Percentiles rank a stretch among this genome's conserved stretches.
These are phyloP conservation scores for Hexactinellida sp. DNA, from an alignment of 37 sponge, comb jelly and placozoan genomes.

Conservation along the genomic window DNA sequence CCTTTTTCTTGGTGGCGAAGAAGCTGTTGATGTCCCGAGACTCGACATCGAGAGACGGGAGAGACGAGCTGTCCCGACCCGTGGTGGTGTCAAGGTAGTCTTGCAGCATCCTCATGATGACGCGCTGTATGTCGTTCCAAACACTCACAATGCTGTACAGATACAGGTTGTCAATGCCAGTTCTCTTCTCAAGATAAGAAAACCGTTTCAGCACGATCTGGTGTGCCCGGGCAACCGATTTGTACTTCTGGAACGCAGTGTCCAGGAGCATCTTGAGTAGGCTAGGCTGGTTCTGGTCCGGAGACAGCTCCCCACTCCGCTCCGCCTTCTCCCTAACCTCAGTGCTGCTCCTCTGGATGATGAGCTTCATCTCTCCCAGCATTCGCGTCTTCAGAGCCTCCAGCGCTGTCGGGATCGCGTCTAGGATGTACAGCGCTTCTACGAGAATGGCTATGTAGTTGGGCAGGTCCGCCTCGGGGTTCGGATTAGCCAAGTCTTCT, in stretches of 20 bases:
- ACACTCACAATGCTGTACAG: background rate
- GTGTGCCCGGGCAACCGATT: constrained; percentile 73
- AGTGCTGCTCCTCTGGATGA: background rate
- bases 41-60: background rate
- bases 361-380: background rate
- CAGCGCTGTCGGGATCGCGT: constrained; percentile 37
- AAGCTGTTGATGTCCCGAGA: background rate
- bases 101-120: background rate
- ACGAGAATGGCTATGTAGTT: constrained; percentile 56
- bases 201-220: constrained; percentile 35
- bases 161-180: background rate
- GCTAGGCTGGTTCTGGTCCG: constrained; percentile 40
- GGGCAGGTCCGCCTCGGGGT: constrained; percentile 47
- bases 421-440: constrained; percentile 49
- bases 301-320: background rate
- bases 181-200: background rate
- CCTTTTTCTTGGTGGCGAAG: background rate
- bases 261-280: constrained; percentile 56
- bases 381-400: constrained; percentile 22
- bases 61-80: background rate
- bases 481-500: constrained; percentile 30
- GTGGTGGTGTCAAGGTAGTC: background rate
- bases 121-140: constrained; percentile 7
- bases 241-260: constrained; percentile 61
- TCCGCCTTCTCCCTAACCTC: background rate